A percentile compares a stretch with the other conserved stretches of the same genome.
Evolutionary conservation across 2,113 vertebrate species (phyloP).

Genomic region (Anolis carolinensis): DNA sequence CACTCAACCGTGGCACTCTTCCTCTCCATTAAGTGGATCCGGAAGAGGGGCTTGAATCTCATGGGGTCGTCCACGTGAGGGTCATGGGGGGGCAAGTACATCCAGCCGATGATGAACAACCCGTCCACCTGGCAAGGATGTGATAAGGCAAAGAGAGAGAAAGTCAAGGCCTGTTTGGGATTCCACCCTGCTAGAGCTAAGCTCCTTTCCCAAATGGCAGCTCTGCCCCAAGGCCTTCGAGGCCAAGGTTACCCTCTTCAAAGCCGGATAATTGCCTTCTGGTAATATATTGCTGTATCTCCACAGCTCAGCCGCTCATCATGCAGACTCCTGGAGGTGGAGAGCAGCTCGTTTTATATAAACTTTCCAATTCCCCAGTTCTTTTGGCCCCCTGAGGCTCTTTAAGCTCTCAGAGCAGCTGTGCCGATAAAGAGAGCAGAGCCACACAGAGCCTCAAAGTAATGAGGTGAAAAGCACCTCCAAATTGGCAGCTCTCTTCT

Average conservation of each 20-base stretch:
- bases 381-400: not conserved
- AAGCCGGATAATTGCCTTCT: constrained; percentile 28
- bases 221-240: not conserved
- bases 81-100: constrained; percentile 97
- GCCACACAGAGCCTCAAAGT: not conserved
- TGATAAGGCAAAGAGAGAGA: not conserved
- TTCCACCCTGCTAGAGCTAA: not conserved
- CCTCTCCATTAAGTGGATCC: constrained; percentile 91
- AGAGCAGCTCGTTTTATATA: constrained; percentile 27
- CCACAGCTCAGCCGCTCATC: constrained; percentile 34
- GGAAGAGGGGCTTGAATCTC: constrained; percentile 94
- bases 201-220: not conserved
- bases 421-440: not conserved
- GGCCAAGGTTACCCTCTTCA: constrained; percentile 22
- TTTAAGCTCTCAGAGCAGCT: not conserved
- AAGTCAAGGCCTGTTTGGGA: rapidly evolving
- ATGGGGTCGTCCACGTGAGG: constrained; percentile 95
- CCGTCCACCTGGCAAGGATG: constrained; percentile 87
- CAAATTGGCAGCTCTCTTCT: not conserved
- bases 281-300: constrained; percentile 27
- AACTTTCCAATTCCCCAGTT: not conserved
- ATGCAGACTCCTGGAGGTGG: constrained; percentile 21
- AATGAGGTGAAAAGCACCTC: not conserved
- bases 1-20: constrained; percentile 91
- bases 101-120: constrained; percentile 96